Evolutionary conservation across 2,888 invertebrate genomes (phyloP).

Genomic region (Mycogona germanica): DNA sequence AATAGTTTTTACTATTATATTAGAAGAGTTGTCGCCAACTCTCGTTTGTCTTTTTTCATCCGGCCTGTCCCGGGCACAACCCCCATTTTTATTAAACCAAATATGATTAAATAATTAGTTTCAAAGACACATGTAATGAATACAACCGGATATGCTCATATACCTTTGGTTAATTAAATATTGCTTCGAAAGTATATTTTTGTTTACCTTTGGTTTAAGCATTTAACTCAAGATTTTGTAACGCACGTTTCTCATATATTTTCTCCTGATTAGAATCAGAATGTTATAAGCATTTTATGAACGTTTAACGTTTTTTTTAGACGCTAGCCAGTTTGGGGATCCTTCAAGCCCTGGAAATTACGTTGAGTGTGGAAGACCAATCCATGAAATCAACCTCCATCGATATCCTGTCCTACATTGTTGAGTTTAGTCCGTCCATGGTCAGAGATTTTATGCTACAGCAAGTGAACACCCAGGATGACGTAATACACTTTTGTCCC

Average conservation of each 20-base stretch:
- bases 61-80: no score
- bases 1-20: no score
- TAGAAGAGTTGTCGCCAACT: no score
- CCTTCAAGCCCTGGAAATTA: conserved; percentile 78
- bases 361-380: conserved; percentile 78
- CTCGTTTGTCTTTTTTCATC: no score
- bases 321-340: conserved; percentile 78
- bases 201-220: no score
- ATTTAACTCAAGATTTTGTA: no score
- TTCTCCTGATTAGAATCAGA: not conserved
- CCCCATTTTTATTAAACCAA: no score
- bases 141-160: no score
- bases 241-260: not conserved
- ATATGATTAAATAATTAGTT: no score
- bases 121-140: no score
- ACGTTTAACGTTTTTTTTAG: conserved; percentile 28
- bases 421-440: conserved; percentile 95
- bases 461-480: conserved; percentile 78
- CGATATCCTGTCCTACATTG: conserved; percentile 95
- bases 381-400: conserved; percentile 94
- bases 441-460: conserved; percentile 93
- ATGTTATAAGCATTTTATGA: not conserved
- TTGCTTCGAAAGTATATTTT: no score
- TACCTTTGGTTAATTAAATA: no score
- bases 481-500: conserved; percentile 46